These are phyloP conservation scores for Synanthedon myopaeformis DNA, from an alignment of 2,888 invertebrate species.

Conservation along the genomic window DNA sequence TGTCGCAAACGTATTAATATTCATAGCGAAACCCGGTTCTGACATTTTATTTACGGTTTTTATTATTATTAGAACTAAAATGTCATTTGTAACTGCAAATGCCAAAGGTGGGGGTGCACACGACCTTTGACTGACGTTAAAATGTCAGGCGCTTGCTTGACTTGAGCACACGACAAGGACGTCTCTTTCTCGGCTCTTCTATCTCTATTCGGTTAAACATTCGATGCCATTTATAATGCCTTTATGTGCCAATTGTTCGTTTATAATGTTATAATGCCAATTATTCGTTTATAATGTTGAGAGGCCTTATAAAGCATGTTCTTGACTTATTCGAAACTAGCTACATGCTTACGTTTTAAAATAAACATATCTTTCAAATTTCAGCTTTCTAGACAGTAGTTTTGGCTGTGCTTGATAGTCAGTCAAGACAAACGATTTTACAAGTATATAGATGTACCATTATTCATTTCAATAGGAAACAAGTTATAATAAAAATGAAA, in stretches of 20 bases:
- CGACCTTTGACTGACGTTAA: constrained; percentile 62
- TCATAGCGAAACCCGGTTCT: constrained; percentile 1
- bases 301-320: constrained; percentile 26
- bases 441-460: too few species aligned
- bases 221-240: constrained; percentile 40
- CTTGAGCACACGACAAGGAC: constrained; percentile 64
- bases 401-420: too few species aligned
- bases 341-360: too few species aligned
- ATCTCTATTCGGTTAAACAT: background rate
- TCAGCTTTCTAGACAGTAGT: too few species aligned
- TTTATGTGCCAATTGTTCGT: constrained; percentile 45
- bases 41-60: constrained; percentile 17
- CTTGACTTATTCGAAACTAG: background rate
- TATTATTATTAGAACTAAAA: constrained; percentile 40
- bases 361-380: too few species aligned
- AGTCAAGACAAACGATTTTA: too few species aligned
- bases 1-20: background rate
- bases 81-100: constrained; percentile 50
- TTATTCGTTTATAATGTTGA: constrained; percentile 42
- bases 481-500: too few species aligned
- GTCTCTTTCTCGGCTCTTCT: constrained; percentile 53
- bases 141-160: constrained; percentile 54
- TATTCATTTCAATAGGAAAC: too few species aligned
- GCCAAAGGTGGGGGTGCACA: constrained; percentile 59
- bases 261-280: constrained; percentile 49